phyloP scores from a whole-genome alignment of 2,888 invertebrate genomes.

The Gasteruption jaculator region DNA sequence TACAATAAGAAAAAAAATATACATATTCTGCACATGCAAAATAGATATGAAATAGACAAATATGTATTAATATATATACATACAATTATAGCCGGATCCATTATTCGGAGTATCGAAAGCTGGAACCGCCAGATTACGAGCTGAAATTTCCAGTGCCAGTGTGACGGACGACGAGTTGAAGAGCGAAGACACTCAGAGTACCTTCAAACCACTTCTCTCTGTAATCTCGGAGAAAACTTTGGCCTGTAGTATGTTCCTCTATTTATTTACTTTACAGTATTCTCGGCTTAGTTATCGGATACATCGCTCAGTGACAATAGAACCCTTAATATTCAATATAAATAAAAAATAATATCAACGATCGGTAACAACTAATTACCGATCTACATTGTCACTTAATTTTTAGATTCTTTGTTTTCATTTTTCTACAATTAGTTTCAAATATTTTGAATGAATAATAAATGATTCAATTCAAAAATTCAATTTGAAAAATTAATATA shows the following conservation, averaged over 20 bases:
- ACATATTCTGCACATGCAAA: conserved; percentile 19
- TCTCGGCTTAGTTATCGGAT: too few relatives aligned
- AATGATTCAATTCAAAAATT: conserved; percentile 3
- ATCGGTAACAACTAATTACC: conserved; percentile 3
- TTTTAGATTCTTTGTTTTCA: too few relatives aligned
- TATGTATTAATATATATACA: conserved; percentile 8
- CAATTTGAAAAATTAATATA: not conserved
- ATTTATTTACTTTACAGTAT: not conserved
- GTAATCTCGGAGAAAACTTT: conserved; percentile 48
- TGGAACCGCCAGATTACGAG: conserved; percentile 49
- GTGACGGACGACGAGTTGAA: conserved; percentile 35
- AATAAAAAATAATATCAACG: not conserved
- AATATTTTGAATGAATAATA: conserved; percentile 9
- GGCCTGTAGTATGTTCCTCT: conserved; percentile 41
- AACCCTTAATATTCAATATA: too few relatives aligned
- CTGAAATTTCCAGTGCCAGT: conserved; percentile 38
- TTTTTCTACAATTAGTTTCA: too few relatives aligned
- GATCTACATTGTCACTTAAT: too few relatives aligned
- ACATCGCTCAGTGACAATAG: too few relatives aligned
- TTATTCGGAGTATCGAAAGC: conserved; percentile 54
- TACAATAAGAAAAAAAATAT: conserved; percentile 5
- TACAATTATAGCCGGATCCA: conserved; percentile 56
- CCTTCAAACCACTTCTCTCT: conserved; percentile 50
- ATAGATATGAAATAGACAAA: too few relatives aligned
- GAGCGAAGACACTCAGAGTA: conserved; percentile 31